Evolutionary conservation across 2,113 vertebrate genomes (phyloP), one percentile per base, ranked within the genome.

Genomic region (Tinamus guttatus): DNA sequence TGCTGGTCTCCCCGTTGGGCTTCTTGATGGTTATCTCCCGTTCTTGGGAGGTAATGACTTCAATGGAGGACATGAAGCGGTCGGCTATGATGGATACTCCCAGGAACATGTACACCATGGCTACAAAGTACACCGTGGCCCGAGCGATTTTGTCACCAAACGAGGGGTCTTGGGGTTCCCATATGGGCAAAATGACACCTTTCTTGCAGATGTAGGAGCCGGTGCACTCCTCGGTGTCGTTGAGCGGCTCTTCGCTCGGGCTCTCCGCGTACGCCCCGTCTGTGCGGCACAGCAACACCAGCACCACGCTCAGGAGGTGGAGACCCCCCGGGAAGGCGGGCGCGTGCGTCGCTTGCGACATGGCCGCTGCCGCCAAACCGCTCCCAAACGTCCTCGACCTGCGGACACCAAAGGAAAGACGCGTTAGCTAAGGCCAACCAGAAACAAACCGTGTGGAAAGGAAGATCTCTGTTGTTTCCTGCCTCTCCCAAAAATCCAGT

Each of bases 41-140:
- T 90, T 99, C 99, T 87, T 99, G 99, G 25, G 99, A 99, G 0
- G 99, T 99, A 93, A 99, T 99, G 95, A 99, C 99, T 97, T 99
- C 99, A 9, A 99, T 99, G 63, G 99, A 99, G 7, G 99, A 98
- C 99, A 99, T 99, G 97, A 99, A 99, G 76, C 99, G 99, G 77
- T 99, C 99, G 0, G 99, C 99, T 40, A 99, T 98, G 96, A 99
- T 99, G 45, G 99, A 99, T 27, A 99, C 99, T 5, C 99, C 99
- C 21, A 99, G 96, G 96, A 99, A 99, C 99, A 99, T 99, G 96
- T 99, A 99, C 22, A 98, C 98, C 97, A 99, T 95, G 0, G 98
- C 99, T 82, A 99, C 98, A 63, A 99, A 99, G 89, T 99, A 99
- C 60, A 99, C 98, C 2, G 98, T 98, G 20, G 99, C 99, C 94